phyloP scores from a whole-genome alignment of 2,113 vertebrate genomes.

The Mungos mungo region DNA sequence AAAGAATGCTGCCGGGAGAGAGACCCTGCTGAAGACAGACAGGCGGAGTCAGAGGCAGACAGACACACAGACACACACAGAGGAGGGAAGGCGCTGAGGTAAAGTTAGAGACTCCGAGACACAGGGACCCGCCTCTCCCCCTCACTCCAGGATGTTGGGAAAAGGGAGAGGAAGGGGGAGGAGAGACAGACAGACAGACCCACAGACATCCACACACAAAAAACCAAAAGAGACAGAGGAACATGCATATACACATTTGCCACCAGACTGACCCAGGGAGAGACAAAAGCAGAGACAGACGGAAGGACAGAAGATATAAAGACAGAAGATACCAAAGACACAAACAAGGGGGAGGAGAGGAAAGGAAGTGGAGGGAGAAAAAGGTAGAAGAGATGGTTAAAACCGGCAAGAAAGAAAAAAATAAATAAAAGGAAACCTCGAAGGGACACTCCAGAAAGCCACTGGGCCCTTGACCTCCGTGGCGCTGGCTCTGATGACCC shows the following conservation, averaged over 20 bases:
- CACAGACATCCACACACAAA: neutral
- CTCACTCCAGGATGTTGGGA: neutral
- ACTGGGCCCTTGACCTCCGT: neutral
- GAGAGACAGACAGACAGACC: neutral
- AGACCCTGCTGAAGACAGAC: conserved; percentile 65
- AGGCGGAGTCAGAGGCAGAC: conserved; percentile 5
- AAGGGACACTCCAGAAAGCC: neutral
- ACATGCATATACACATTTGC: neutral
- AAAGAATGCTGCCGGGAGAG: conserved; percentile 80
- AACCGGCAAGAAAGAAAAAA: neutral
- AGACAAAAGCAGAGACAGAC: neutral
- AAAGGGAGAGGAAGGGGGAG: neutral
- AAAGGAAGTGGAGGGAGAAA: conserved; percentile 23
- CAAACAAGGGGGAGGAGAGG: neutral
- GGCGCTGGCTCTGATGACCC: neutral
- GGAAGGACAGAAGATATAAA: neutral
- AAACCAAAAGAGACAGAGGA: neutral
- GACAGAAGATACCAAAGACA: neutral
- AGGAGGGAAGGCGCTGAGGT: neutral
- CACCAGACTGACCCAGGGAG: neutral
- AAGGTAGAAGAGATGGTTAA: conserved; percentile 2
- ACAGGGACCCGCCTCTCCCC: neutral
- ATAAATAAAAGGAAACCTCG: neutral
- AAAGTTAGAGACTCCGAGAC: conserved; percentile 65
- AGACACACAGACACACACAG: conserved; percentile 5